Base-by-base conservation (phyloP, 2,113 vertebrate species). In the Jaculus jaculus region DNA sequence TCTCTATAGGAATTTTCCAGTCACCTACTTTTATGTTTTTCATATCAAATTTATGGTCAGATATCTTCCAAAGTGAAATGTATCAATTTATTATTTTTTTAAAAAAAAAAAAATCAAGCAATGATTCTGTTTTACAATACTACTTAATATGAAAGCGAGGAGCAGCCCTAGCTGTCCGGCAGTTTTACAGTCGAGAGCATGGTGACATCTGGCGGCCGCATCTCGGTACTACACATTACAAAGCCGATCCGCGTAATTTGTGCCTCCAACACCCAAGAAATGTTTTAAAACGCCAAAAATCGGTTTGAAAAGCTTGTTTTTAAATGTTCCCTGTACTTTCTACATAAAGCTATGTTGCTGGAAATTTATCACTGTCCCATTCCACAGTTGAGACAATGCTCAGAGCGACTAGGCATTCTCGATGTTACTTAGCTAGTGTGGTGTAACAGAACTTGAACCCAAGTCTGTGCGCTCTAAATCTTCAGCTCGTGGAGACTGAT, bases 131-230 rank as follows among this genome's bases (percentile, higher is more conserved):
- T 78, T 82, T 80, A 24, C 61, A 28, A 17, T 60, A 28, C 13
- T 37, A 23, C 75, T 93, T 91, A 51, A 30, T 21, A 4, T 5
- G 15, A 34, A 60, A 15, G 9, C 54, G 3, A 20, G 30, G 26
- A 78, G 72, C 17, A 75, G 24, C 26, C 28, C 82, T 91, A 60
- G 42, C 34, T 30, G 3, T n/a, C 26, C 21, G 34, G 9, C 17
- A 17, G 54, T 47, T 83, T n/a, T 54, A 54, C 20, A 42, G 42
- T 88, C 83, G 93, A 95, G 96, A 96, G 94, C 92, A 91, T 95
- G 95, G 96, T 98, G 98, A 93, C 98, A 98, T 90, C 98, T 98
- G 92, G 92, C 97, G 98, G 97, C 86, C 65, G 0, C 1, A 1
- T 54, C 0, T 10, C 5, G 54, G 42, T 63, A 96, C 42, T 66